phyloP scores from a whole-genome alignment of 2,113 vertebrate species.

The Pipra filicauda region DNA sequence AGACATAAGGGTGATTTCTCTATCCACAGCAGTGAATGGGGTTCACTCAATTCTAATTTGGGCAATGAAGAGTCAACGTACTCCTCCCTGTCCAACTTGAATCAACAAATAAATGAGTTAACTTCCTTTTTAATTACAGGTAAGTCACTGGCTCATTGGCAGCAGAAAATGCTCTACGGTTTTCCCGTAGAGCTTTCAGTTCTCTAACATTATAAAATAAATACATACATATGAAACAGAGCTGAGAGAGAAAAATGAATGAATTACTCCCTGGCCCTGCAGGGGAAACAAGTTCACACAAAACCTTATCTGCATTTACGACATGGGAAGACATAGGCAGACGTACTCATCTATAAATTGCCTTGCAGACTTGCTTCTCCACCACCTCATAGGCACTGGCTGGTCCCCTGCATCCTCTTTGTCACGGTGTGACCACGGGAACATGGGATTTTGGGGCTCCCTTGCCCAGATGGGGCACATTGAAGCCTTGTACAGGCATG shows the following conservation, averaged over 20 bases:
- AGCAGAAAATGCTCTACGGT: background rate
- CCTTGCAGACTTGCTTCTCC: background rate
- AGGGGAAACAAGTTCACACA: background rate
- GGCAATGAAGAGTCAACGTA: background rate
- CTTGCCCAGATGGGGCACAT: background rate
- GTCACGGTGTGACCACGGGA: background rate
- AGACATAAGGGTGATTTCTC: background rate
- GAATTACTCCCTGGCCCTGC: background rate
- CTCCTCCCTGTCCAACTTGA: background rate
- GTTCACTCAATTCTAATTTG: background rate
- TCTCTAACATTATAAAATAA: background rate
- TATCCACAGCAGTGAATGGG: background rate
- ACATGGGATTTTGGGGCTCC: fast-evolving
- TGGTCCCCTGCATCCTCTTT: background rate
- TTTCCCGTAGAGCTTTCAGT: background rate
- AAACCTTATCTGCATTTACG: background rate
- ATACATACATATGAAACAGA: background rate
- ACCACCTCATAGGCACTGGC: background rate
- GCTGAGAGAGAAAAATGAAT: background rate
- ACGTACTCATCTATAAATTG: background rate
- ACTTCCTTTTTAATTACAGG: background rate
- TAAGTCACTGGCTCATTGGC: background rate
- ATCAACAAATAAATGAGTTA: constrained; percentile 31
- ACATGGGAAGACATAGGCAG: background rate
- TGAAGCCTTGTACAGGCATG: background rate